A percentile compares a stretch with the other conserved stretches of the same genome.
Evolutionary conservation across 1,140 invertebrate species (phyloP).

Genomic region (Leptonema lineaticorne): DNA sequence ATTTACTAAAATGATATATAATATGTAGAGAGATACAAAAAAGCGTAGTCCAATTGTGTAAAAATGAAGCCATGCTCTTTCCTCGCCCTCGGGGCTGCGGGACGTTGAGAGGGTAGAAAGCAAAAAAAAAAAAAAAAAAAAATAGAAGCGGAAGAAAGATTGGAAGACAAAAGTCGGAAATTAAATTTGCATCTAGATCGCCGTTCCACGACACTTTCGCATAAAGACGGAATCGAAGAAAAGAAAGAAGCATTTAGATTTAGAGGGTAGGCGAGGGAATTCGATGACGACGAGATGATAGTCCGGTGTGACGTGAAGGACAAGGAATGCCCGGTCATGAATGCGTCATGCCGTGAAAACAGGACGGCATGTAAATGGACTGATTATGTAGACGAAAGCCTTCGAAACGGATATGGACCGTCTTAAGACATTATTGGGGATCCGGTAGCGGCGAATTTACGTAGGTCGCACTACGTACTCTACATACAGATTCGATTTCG

Average conservation of each 20-base stretch:
- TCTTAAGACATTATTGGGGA: constrained; percentile 11
- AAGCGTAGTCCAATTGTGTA: too few species aligned
- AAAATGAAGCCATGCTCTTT: neutral
- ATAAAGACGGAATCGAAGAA: constrained; percentile 38
- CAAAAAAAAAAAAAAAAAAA: too few species aligned
- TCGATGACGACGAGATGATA: neutral
- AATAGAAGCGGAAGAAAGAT: constrained; percentile 1
- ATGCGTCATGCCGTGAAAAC: constrained; percentile 15
- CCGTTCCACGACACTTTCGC: constrained; percentile 37
- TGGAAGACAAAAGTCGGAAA: constrained; percentile 30
- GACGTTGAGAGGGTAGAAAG: too few species aligned
- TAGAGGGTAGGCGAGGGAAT: neutral
- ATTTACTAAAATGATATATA: too few species aligned
- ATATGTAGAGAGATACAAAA: too few species aligned
- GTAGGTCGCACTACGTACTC: neutral
- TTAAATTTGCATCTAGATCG: constrained; percentile 40
- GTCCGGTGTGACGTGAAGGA: neutral
- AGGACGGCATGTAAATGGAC: constrained; percentile 14
- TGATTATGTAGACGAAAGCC: constrained; percentile 15
- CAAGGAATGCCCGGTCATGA: neutral
- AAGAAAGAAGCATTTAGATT: neutral
- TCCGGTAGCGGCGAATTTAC: constrained; percentile 1
- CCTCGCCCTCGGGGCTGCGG: neutral
- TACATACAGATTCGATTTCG: constrained; percentile 7
- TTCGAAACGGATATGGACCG: constrained; percentile 8